phyloP scores from a whole-genome alignment of 2,113 vertebrate species.

The Hippopotamus amphibius region DNA sequence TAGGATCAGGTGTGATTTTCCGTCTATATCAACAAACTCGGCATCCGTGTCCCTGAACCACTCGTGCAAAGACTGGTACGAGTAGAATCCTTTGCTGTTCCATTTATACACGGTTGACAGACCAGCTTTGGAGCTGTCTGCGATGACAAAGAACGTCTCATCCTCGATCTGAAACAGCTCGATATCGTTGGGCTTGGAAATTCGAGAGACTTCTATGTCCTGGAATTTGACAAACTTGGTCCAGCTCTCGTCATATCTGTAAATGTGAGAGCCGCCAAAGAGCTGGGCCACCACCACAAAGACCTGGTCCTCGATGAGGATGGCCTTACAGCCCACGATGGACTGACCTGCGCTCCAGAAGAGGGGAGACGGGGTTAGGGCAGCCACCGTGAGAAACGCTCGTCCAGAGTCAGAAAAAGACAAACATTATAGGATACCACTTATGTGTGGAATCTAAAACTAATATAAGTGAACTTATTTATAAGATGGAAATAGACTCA shows the following conservation, averaged over 20 bases:
- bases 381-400: not conserved
- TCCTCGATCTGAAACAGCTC: conserved; percentile 96
- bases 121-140: conserved; percentile 98
- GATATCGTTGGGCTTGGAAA: conserved; percentile 98
- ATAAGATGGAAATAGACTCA: not conserved
- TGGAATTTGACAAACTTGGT: conserved; percentile 98
- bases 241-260: conserved; percentile 97
- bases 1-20: conserved; percentile 95
- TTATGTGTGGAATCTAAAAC: not conserved
- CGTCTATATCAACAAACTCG: conserved; percentile 95
- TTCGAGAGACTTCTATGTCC: conserved; percentile 97
- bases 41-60: conserved; percentile 99
- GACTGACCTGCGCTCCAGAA: conserved; percentile 93
- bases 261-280: conserved; percentile 98
- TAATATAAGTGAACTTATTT: not conserved
- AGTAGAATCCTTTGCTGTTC: conserved; percentile 98
- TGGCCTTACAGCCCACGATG: conserved; percentile 97
- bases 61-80: conserved; percentile 96
- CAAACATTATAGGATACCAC: not conserved
- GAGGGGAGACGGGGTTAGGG: conserved; percentile 69
- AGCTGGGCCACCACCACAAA: conserved; percentile 99
- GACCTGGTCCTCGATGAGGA: conserved; percentile 96
- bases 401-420: not conserved
- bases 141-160: conserved; percentile 97
- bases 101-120: conserved; percentile 98